Percentiles rank a stretch among this genome's conserved stretches.
Conservation (phyloP, 2,888 invertebrate genomes). For the Brassicogethes aeneus region DNA sequence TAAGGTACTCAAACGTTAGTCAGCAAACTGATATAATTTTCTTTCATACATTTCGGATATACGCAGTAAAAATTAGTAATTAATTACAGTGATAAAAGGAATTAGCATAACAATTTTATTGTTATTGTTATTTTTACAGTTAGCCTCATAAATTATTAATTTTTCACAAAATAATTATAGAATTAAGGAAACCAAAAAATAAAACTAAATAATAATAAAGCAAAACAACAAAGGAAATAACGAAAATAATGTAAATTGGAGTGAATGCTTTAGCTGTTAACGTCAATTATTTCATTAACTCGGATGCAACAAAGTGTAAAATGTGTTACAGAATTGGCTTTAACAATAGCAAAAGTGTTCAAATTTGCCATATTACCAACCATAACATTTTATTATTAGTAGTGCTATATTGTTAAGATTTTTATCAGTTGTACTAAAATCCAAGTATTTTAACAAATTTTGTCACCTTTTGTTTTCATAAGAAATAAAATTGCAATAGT, state of each 20-base stretch:
- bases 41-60: background rate
- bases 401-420: too few relatives aligned
- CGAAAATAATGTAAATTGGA: constrained; percentile 11
- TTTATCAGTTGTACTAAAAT: too few relatives aligned
- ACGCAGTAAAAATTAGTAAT: background rate
- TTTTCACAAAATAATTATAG: constrained; percentile 9
- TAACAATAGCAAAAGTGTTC: background rate
- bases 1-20: constrained; percentile 8
- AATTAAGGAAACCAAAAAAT: constrained; percentile 7
- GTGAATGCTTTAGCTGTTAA: constrained; percentile 2
- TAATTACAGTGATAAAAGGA: background rate
- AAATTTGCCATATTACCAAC: background rate
- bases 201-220: constrained; percentile 9
- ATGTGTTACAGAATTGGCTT: background rate
- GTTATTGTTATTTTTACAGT: background rate
- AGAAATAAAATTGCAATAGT: too few relatives aligned
- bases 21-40: constrained; percentile 9
- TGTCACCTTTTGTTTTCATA: too few relatives aligned
- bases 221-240: constrained; percentile 12
- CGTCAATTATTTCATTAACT: constrained; percentile 1
- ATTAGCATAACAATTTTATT: constrained; percentile 2
- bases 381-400: background rate
- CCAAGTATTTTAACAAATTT: too few relatives aligned
- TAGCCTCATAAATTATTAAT: constrained; percentile 7
- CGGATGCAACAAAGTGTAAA: constrained; percentile 1